Evolutionary conservation across 2,888 invertebrate species (phyloP), one percentile per base, ranked within the genome.

Genomic region (Scrobipalpa atriplicella): DNA sequence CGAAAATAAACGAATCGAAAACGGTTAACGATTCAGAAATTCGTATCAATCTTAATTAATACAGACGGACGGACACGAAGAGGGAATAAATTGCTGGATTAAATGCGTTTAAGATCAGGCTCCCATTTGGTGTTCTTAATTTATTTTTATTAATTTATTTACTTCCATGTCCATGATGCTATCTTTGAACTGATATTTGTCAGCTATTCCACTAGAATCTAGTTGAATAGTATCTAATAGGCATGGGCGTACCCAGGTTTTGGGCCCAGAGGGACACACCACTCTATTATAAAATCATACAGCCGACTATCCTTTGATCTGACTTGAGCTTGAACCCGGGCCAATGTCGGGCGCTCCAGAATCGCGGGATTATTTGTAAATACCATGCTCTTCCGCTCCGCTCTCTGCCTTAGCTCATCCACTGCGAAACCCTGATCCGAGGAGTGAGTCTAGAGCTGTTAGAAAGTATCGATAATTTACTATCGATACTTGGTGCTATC

Each of bases 11-110:
- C 58, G 58, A 29, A 54, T 58, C 71, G 68, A 73, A n/a, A n/a
- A n/a, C 80, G 75, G 75, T 79, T 79, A 78, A 82, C 80, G 79
- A 83, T 78, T 76, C 76, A 83, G 82, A 79, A 79, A 79, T 82
- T 80, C 78, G 78, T 81, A 90, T 90, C 89, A 89, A 89, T 90
- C 90, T 90, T 90, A 90, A 91, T 91, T 90, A 90, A 90, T 84
- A 82, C 83, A 72, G 73, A 77, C 75, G 75, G 75, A 78, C 36
- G 9, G 38, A 80, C 80, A 82, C 82, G 79, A 73, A 75, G 79
- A 83, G 81, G 79, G 83, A 88, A 90, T 90, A 91, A 87, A 91
- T 89, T 86, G 84, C 81, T 84, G 83, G 86, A 89, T 88, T 87
- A 88, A 64, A 63, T 3, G 36, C 63, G 51, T 63, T 51, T 36